These are phyloP conservation scores for Chaetorhynchus papuensis DNA, from an alignment of 2,113 vertebrate species.

Conservation along the genomic window DNA sequence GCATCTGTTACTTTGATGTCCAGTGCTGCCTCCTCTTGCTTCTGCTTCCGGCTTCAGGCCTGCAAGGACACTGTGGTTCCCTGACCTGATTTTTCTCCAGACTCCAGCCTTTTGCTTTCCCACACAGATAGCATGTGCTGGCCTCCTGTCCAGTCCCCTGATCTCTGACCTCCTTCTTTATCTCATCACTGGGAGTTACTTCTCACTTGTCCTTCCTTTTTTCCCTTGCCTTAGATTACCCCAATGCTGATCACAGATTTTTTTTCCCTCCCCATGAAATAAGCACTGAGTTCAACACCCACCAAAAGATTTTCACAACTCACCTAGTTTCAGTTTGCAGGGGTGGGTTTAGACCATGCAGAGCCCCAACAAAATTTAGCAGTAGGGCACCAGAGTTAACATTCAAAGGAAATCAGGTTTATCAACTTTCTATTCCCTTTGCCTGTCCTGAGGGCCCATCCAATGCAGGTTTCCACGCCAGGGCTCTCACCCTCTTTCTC, in stretches of 20 bases:
- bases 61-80: neutral
- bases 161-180: neutral
- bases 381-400: neutral
- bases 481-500: neutral
- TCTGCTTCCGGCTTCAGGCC: neutral
- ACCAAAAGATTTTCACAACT: neutral
- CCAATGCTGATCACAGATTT: neutral
- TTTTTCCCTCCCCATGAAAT: neutral
- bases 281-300: neutral
- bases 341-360: neutral
- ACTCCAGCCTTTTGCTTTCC: neutral
- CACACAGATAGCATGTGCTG: neutral
- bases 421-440: neutral
- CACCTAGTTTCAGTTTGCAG: neutral
- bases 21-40: neutral
- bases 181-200: neutral
- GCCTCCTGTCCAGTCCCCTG: neutral
- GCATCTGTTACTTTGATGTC: neutral
- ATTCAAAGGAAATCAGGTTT: neutral
- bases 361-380: neutral
- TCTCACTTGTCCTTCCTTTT: neutral
- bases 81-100: neutral
- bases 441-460: neutral
- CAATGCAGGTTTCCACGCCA: neutral
- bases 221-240: neutral